These are phyloP conservation scores for Ciconia maguari DNA, from an alignment of 2,113 vertebrate species.

Conservation along the genomic window DNA sequence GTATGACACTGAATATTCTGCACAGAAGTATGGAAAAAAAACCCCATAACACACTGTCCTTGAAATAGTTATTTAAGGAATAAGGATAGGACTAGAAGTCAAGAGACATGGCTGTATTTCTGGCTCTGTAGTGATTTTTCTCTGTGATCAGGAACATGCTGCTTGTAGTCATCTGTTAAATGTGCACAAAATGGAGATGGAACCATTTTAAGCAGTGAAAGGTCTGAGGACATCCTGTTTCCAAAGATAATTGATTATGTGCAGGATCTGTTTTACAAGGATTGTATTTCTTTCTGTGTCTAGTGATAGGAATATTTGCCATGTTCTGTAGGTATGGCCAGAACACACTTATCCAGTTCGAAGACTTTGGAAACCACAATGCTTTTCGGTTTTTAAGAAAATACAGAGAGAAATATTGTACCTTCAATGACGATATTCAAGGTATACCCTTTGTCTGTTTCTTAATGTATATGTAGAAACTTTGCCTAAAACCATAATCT, in stretches of 20 bases:
- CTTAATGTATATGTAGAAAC: accelerated
- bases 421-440: conserved; percentile 98
- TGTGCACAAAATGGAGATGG: accelerated
- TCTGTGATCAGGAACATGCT: background rate
- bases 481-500: accelerated
- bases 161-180: background rate
- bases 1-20: conserved; percentile 36
- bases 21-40: accelerated
- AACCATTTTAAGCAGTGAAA: background rate
- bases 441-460: conserved; percentile 68
- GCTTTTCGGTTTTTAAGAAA: conserved; percentile 93
- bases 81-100: accelerated
- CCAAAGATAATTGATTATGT: accelerated
- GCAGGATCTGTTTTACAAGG: background rate
- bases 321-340: conserved; percentile 79
- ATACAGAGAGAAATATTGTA: conserved; percentile 94
- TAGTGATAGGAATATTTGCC: background rate
- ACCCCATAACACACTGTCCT: accelerated
- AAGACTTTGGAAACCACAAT: conserved; percentile 98
- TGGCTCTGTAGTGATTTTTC: background rate
- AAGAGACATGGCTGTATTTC: background rate
- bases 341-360: conserved; percentile 95
- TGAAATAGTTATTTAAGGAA: accelerated
- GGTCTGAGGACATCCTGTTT: background rate
- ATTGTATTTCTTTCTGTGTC: background rate